Evolutionary conservation across 2,888 invertebrate genomes (phyloP), one percentile per base, ranked within the genome.

Genomic region (Aleiodes leptofemur): DNA sequence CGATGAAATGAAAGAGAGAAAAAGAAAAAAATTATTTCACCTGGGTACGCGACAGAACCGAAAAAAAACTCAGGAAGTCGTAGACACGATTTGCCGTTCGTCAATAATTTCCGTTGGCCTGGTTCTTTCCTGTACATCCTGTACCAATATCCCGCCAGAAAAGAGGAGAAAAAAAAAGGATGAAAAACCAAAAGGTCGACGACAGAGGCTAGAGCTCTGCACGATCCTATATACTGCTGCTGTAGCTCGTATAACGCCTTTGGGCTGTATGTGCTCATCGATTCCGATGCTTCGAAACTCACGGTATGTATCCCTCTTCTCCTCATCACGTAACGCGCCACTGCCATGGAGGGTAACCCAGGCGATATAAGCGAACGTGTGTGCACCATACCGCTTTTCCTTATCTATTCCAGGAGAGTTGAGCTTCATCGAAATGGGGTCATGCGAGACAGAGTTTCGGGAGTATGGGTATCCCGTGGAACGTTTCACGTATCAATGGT

Each of bases 91-190:
- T 29, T 55, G 68, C 23, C 57, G 14, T 16, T 59, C 69, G 74
- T 76, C 76, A 76, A 76, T 78, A 78, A 76, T 76, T 78, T 76
- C 66, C 57, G 69, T 23, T 76, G 72, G 72, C 78, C 72, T 72
- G 57, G 72, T 72, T 76, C 51, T 71, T 14, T 57, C 57, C n/a
- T 16, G 34, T 38, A 34, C 61, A 38, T 61, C 61, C 61, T 34
- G 7, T 34, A 34, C 38, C 61, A 13, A 61, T 61, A 61, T 61
- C 61, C 61, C 38, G n/a, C 61, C 34, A 38, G 14, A 34, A 59
- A n/a, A 43, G 43, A 14, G 14, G 16, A 7, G 43, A 38, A 23
- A 9, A 16, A 68, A 68, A 51, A 68, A 29, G 3, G 9, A 68
- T 7, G n/a, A 50, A 23, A 48, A 23, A 50, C 48, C 48, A 72